phyloP scores from a whole-genome alignment of 2,888 invertebrate genomes.

The Eupithecia dodoneata region DNA sequence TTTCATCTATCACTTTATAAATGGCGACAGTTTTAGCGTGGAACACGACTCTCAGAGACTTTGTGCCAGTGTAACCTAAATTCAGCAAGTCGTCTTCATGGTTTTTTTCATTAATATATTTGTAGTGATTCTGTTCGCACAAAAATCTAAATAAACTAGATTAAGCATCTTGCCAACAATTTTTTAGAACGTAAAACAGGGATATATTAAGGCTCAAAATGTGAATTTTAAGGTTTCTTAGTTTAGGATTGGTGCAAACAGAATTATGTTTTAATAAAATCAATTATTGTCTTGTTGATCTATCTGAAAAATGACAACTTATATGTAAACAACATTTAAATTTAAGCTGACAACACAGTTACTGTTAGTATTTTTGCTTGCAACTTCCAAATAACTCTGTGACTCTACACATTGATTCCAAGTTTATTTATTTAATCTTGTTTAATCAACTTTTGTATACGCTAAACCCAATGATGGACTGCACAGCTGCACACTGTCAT shows the following conservation, averaged over 20 bases:
- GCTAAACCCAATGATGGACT: background rate
- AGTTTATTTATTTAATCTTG: background rate
- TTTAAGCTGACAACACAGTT: no score
- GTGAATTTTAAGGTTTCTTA: background rate
- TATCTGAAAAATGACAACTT: no score
- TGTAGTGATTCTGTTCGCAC: background rate
- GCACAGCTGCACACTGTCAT: background rate
- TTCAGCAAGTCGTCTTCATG: slow-evolving; percentile 9
- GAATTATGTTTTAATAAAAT: no score
- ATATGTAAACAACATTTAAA: no score
- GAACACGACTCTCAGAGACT: slow-evolving; percentile 49
- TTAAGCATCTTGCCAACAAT: background rate
- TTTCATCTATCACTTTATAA: slow-evolving; percentile 65
- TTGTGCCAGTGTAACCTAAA: slow-evolving; percentile 39
- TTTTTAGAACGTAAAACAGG: background rate
- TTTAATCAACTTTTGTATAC: background rate
- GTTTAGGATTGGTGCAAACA: background rate
- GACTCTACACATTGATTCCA: no score
- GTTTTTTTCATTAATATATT: background rate
- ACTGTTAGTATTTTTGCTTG: no score
- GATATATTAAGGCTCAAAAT: background rate
- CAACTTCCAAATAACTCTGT: no score
- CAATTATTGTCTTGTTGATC: no score
- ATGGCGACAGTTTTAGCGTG: slow-evolving; percentile 68
- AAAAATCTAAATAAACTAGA: background rate